phyloP scores from a whole-genome alignment of 2,888 invertebrate genomes.

The Globia sparganii region DNA sequence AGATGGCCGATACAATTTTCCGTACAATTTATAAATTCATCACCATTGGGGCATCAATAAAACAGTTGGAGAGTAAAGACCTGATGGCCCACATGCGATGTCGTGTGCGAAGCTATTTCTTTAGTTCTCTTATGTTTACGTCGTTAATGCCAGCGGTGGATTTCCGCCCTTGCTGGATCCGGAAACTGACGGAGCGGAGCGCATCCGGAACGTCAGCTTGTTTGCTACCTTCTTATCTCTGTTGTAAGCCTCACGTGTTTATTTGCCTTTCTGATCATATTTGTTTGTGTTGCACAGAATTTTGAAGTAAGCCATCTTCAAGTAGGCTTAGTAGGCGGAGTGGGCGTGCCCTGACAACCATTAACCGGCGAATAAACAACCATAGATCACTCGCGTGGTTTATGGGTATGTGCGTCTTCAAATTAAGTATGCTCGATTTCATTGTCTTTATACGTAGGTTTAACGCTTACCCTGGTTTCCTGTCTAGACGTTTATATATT shows the following conservation, averaged over 20 bases:
- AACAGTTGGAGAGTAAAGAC: slow-evolving; percentile 69
- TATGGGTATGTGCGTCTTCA: slow-evolving; percentile 35
- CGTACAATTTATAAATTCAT: slow-evolving; percentile 58
- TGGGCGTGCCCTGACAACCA: slow-evolving; percentile 33
- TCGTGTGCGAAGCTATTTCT: slow-evolving; percentile 72
- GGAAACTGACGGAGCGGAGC: slow-evolving; percentile 79
- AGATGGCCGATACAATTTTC: slow-evolving; percentile 43
- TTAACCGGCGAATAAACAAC: slow-evolving; percentile 29
- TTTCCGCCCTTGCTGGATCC: slow-evolving; percentile 74
- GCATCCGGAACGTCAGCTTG: slow-evolving; percentile 83
- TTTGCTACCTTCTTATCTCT: slow-evolving; percentile 79
- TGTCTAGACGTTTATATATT: slow-evolving; percentile 53
- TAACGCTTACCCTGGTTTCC: slow-evolving; percentile 40
- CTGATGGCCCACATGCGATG: slow-evolving; percentile 64
- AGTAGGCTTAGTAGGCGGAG: slow-evolving; percentile 26
- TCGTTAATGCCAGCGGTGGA: slow-evolving; percentile 76
- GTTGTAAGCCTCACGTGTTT: slow-evolving; percentile 72
- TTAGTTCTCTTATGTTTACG: slow-evolving; percentile 72
- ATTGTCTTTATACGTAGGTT: slow-evolving; percentile 29
- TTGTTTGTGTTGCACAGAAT: slow-evolving; percentile 61
- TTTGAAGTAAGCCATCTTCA: slow-evolving; percentile 45
- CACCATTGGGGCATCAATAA: slow-evolving; percentile 63
- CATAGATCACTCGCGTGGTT: slow-evolving; percentile 33
- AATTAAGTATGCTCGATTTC: slow-evolving; percentile 38
- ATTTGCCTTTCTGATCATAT: slow-evolving; percentile 73